Evolutionary conservation across 2,113 vertebrate genomes (phyloP).

Genomic region (Campylomormyrus numenius): DNA sequence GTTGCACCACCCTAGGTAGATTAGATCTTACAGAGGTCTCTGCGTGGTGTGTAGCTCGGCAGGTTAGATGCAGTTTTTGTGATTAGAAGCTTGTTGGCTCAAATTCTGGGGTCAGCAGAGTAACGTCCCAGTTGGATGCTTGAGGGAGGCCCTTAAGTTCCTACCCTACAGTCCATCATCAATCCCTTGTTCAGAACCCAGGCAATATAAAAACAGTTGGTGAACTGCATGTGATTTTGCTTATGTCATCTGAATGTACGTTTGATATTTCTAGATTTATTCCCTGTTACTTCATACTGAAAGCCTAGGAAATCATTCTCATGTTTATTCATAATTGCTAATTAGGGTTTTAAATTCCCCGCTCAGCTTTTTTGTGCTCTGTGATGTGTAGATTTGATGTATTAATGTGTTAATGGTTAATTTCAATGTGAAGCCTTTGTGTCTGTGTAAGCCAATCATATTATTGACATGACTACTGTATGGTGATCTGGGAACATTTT

Average conservation of each 20-base stretch:
- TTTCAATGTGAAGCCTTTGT: too few relatives aligned
- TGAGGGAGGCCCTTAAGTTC: background rate
- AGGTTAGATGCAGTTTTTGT: background rate
- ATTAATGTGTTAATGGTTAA: too few relatives aligned
- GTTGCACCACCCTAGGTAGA: background rate
- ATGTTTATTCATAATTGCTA: background rate
- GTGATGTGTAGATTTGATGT: background rate
- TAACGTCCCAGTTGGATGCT: background rate
- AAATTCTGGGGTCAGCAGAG: background rate
- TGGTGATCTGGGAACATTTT: too few relatives aligned
- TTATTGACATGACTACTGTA: too few relatives aligned
- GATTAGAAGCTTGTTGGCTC: background rate
- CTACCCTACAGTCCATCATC: too few relatives aligned
- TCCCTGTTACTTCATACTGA: background rate
- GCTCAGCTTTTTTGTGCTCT: background rate
- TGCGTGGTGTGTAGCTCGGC: background rate
- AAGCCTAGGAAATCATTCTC: background rate
- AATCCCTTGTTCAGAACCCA: too few relatives aligned
- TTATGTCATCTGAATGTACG: too few relatives aligned
- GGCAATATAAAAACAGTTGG: too few relatives aligned
- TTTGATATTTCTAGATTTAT: background rate
- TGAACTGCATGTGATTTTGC: too few relatives aligned
- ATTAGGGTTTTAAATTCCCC: background rate
- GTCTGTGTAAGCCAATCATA: too few relatives aligned
- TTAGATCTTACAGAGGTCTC: background rate